A percentile compares a stretch with the other conserved stretches of the same genome.
Evolutionary conservation across 2,888 invertebrate species (phyloP).

Genomic region (Stenchaetothrips biformis): DNA sequence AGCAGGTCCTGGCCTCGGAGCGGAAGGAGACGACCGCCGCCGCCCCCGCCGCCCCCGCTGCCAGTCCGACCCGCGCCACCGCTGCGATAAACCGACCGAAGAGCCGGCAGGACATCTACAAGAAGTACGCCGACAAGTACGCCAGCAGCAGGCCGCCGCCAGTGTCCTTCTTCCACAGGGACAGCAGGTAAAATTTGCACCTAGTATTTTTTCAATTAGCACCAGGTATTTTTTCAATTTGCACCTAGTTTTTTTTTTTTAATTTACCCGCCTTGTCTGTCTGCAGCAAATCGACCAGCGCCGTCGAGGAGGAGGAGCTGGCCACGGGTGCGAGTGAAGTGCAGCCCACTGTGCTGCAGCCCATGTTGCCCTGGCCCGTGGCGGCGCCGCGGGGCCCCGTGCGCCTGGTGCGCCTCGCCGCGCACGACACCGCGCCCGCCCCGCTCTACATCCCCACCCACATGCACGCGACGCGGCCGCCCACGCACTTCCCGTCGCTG

Average conservation of each 20-base stretch:
- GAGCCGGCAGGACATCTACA: slow-evolving; percentile 9
- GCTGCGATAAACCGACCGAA: neutral
- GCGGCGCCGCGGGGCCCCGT: too few species aligned
- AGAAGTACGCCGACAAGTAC: slow-evolving; percentile 30
- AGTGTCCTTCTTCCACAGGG: slow-evolving; percentile 16
- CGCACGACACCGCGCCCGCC: neutral
- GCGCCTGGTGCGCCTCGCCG: neutral
- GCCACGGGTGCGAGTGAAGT: neutral
- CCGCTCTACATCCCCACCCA: neutral
- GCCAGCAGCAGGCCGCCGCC: slow-evolving; percentile 26
- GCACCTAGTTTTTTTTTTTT: too few species aligned
- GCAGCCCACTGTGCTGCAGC: too few species aligned
- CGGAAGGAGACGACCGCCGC: neutral
- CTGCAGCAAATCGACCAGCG: neutral
- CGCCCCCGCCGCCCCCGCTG: neutral
- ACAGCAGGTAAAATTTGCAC: neutral
- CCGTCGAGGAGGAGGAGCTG: neutral
- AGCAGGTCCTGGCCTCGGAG: neutral
- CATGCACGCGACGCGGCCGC: neutral
- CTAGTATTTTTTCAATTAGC: too few species aligned
- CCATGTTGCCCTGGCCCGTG: too few species aligned
- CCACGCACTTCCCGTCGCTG: neutral
- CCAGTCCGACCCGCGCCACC: neutral
- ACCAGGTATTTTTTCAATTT: too few species aligned
- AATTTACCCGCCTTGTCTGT: too few species aligned